phyloP scores from a whole-genome alignment of 2,888 invertebrate genomes.

The Microctonus hyperodae region DNA sequence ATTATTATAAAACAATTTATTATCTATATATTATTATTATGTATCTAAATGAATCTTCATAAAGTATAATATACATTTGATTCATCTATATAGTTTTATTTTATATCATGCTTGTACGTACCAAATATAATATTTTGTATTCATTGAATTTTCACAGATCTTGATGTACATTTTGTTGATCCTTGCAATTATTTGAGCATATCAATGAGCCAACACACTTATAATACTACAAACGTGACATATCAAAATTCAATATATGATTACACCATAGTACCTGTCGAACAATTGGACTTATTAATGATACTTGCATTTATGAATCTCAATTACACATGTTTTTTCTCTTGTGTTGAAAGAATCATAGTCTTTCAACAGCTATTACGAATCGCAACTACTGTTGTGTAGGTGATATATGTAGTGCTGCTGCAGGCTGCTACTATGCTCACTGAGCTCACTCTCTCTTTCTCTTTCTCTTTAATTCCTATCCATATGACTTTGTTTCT shows the following conservation, averaged over 20 bases:
- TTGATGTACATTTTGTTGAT: not conserved
- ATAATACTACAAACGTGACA: not conserved
- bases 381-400: not conserved
- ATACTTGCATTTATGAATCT: not conserved
- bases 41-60: too few relatives aligned
- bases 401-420: too few relatives aligned
- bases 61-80: not conserved
- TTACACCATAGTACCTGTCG: not conserved
- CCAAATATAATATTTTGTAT: not conserved
- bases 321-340: too few relatives aligned
- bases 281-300: not conserved
- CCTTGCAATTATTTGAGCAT: not conserved
- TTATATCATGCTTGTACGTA: not conserved
- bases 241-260: not conserved
- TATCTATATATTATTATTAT: too few relatives aligned
- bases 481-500: too few relatives aligned
- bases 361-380: too few relatives aligned
- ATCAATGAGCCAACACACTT: not conserved
- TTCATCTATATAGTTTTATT: not conserved
- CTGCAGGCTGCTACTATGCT: too few relatives aligned
- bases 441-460: too few relatives aligned
- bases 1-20: too few relatives aligned
- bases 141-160: not conserved
- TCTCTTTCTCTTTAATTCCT: too few relatives aligned
- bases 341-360: too few relatives aligned